phyloP scores from a whole-genome alignment of 2,888 invertebrate species.

The Netelia inedita region DNA sequence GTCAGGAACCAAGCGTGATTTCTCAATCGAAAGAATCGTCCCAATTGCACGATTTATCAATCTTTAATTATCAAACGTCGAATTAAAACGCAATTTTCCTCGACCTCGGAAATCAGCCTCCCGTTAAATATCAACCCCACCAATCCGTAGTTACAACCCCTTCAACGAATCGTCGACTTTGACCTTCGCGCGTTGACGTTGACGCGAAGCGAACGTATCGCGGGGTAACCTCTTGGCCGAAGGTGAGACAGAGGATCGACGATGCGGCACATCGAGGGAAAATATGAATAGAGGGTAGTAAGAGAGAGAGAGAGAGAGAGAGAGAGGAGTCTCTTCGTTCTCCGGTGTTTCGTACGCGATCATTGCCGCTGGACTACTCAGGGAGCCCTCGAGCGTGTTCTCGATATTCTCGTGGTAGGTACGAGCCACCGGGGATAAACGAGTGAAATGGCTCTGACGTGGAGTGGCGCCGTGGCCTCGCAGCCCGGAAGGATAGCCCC shows the following conservation, averaged over 20 bases:
- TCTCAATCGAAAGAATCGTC: constrained; percentile 1
- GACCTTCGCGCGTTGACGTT: neutral
- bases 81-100: neutral
- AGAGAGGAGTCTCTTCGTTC: neutral
- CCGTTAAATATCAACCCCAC: neutral
- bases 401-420: constrained; percentile 24
- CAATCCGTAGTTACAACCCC: neutral
- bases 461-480: constrained; percentile 75
- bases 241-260: no score
- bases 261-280: neutral
- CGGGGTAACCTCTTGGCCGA: no score
- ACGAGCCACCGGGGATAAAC: constrained; percentile 77
- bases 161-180: neutral
- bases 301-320: neutral
- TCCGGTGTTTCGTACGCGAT: constrained; percentile 47
- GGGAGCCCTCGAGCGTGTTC: neutral
- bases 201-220: constrained; percentile 6
- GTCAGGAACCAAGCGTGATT: neutral
- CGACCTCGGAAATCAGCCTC: neutral
- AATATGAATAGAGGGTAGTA: neutral
- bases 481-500: constrained; percentile 27
- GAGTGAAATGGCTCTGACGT: constrained; percentile 84
- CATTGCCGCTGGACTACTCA: constrained; percentile 51
- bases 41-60: neutral
- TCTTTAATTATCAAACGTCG: neutral